Base-by-base conservation (phyloP, 2,888 invertebrate genomes). In the Rhogogaster chlorosoma region DNA sequence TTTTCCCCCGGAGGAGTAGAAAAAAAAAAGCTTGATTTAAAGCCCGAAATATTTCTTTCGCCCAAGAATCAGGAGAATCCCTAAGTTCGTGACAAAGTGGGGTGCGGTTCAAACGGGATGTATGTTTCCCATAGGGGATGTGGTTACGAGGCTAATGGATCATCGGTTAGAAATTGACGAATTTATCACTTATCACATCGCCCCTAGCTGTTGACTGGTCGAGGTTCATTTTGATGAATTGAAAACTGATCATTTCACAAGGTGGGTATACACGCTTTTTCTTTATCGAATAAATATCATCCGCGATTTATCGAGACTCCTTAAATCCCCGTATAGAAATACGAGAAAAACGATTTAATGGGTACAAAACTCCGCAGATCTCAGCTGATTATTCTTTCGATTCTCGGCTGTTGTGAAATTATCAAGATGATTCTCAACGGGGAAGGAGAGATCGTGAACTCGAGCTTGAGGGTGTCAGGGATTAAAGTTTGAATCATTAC, bases 401-500 rank as follows among this genome's bases (percentile, higher is more conserved):
- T 67, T 61, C 61, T 32, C 29, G 7, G 32, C 15, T 67, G 67
- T 67, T 67, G 26, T 26, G 6, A 18, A 67, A 67, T 67, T 67
- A 18, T 67, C 67, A 32, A 29, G 67, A 67, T 32, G 32, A 67
- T 67, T 22, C 5, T 22, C 26, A n/a, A 1, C 61, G 2, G 61
- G 22, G 67, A 6, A 32, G 12, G 32, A 67, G 26, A 32, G 32
- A 53, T 67, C 32, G 67, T 67, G 67, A 32, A 32, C 32, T 32
- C 67, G 32, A 18, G 67, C 26, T 67, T 26, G 32, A 67, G 32
- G 32, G 67, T 67, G 67, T 67, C 32, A 18, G 32, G 32, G 67
- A 67, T 67, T 67, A 67, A 67, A 67, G 67, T 67, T 67, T 67
- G 67, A 67, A 67, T 67, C 67, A 67, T 67, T 67, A 67, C 67